Evolutionary conservation across 2,113 vertebrate species (phyloP).

Genomic region (Chloebia gouldiae): DNA sequence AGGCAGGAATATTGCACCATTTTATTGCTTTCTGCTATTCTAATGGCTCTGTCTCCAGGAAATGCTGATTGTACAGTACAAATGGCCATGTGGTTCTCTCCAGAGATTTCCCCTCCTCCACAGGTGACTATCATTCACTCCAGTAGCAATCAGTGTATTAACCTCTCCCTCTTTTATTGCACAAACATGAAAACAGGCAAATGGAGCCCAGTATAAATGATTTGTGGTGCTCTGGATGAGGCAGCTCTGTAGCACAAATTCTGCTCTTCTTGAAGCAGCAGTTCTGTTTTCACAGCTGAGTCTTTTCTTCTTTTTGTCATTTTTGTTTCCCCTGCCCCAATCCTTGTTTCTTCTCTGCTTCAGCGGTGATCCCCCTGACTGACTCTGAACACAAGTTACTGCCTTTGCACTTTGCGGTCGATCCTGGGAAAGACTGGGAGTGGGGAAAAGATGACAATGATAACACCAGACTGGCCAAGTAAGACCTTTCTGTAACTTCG

Average conservation of each 20-base stretch:
- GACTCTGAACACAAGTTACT: slow-evolving; percentile 98
- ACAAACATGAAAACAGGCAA: neutral
- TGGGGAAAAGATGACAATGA: slow-evolving; percentile 97
- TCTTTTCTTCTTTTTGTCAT: neutral
- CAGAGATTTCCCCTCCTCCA: neutral
- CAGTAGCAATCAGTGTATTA: neutral
- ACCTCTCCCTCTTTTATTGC: neutral
- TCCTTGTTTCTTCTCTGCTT: slow-evolving; percentile 60
- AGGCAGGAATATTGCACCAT: neutral
- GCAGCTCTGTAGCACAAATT: neutral
- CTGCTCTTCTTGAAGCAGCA: neutral
- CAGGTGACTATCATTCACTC: neutral
- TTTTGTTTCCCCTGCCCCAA: neutral
- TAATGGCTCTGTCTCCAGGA: neutral
- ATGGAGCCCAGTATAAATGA: neutral
- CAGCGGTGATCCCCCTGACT: slow-evolving; percentile 96
- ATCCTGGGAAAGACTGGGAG: slow-evolving; percentile 96
- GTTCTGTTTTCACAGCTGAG: neutral
- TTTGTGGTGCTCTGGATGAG: neutral
- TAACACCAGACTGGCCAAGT: slow-evolving; percentile 93
- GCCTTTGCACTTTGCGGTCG: slow-evolving; percentile 95
- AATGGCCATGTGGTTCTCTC: neutral
- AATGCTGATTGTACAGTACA: neutral
- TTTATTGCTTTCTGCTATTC: neutral
- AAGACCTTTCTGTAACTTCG: slow-evolving; percentile 62